Evolutionary conservation across 2,113 vertebrate genomes (phyloP).

Genomic region (Hippocampus comes): DNA sequence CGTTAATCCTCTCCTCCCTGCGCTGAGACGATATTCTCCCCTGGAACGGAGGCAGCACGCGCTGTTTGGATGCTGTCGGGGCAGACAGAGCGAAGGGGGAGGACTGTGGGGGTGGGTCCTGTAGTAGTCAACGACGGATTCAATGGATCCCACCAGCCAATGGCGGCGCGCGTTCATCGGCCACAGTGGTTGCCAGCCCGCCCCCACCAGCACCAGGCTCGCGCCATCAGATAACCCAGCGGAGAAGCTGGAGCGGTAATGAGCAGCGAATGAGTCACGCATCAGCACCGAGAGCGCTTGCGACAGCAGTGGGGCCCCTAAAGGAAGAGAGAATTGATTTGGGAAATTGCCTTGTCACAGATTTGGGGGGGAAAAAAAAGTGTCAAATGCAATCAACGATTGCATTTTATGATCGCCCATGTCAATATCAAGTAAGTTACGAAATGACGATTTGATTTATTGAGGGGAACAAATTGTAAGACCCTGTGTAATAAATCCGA

Average conservation of each 20-base stretch:
- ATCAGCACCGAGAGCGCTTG: conserved; percentile 62
- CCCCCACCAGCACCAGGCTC: conserved; percentile 45
- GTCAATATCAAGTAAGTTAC: no score
- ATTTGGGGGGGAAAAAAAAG: neutral
- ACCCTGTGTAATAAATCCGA: no score
- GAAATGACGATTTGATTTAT: no score
- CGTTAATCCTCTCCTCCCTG: conserved; percentile 77
- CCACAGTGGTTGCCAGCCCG: conserved; percentile 66
- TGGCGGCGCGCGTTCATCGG: conserved; percentile 62
- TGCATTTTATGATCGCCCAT: no score
- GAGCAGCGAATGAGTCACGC: conserved; percentile 74
- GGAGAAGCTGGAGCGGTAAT: conserved; percentile 69
- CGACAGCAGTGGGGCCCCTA: conserved; percentile 55
- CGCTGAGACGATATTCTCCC: conserved; percentile 76
- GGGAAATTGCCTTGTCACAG: conserved; percentile 61
- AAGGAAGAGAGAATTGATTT: conserved; percentile 49
- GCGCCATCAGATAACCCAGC: conserved; percentile 53
- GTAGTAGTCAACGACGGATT: conserved; percentile 68
- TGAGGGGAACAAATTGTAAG: no score
- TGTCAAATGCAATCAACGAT: conserved; percentile 12
- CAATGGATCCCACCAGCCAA: conserved; percentile 82
- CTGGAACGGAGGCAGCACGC: conserved; percentile 76
- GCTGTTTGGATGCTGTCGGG: conserved; percentile 73
- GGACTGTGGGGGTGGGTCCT: conserved; percentile 68
- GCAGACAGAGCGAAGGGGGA: conserved; percentile 64